phyloP scores from a whole-genome alignment of 2,797 vertebrate genomes.

The Sparidentex hasta region DNA sequence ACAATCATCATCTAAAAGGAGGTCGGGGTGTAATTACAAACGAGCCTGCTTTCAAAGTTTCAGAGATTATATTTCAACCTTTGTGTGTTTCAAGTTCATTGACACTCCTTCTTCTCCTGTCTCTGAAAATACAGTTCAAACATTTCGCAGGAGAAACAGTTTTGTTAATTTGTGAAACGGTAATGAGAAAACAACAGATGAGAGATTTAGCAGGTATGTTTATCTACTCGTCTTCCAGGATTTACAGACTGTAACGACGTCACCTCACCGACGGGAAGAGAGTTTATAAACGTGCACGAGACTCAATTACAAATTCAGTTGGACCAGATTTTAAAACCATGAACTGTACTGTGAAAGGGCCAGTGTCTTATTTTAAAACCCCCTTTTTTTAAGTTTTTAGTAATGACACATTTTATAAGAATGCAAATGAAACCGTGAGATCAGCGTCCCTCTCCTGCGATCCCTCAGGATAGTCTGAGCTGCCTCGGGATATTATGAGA shows the following conservation, averaged over 20 bases:
- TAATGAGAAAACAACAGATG: not conserved
- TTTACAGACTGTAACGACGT: not conserved
- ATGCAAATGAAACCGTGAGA: too few relatives aligned
- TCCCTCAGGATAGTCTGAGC: too few relatives aligned
- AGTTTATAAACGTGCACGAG: too few relatives aligned
- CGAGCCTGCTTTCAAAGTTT: not conserved
- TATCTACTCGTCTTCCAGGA: not conserved
- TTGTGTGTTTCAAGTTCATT: not conserved
- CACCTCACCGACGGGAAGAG: conserved; percentile 8
- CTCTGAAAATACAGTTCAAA: not conserved
- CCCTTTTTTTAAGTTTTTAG: too few relatives aligned
- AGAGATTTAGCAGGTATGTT: not conserved
- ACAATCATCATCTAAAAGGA: not conserved
- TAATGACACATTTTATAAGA: too few relatives aligned
- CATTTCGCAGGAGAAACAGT: not conserved
- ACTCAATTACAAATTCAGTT: too few relatives aligned
- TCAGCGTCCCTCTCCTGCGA: too few relatives aligned
- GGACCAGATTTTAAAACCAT: too few relatives aligned
- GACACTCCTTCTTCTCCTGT: not conserved
- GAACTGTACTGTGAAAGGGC: too few relatives aligned
- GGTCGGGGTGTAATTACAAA: conserved; percentile 14
- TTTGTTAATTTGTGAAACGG: not conserved
- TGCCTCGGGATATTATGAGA: too few relatives aligned
- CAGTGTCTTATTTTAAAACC: too few relatives aligned
- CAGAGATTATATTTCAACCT: not conserved